phyloP scores from a whole-genome alignment of 1,140 invertebrate species.

The Pteromalus puparum region DNA sequence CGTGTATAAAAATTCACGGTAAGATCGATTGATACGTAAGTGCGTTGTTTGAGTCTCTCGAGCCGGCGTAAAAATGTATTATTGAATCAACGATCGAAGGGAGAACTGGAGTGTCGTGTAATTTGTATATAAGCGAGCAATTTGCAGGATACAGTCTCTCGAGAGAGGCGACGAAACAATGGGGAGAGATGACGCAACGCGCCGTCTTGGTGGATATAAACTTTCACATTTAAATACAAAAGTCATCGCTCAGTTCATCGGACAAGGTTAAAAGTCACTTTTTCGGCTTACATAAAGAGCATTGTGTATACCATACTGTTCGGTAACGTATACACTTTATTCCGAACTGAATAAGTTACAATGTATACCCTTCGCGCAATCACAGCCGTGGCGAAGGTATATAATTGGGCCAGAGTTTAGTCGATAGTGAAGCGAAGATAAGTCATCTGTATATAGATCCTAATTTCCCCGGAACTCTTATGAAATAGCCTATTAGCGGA shows the following conservation, averaged over 20 bases:
- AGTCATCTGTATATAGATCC: neutral
- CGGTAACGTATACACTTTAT: neutral
- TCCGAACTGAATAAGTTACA: neutral
- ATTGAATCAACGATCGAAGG: neutral
- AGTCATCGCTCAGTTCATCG: constrained; percentile 11
- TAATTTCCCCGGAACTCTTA: constrained; percentile 28
- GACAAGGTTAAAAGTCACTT: constrained; percentile 8
- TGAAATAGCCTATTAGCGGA: neutral
- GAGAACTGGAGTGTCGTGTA: neutral
- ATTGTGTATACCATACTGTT: neutral
- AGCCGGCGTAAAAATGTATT: neutral
- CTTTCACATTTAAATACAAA: constrained; percentile 20
- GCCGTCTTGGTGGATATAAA: neutral
- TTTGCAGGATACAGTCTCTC: neutral
- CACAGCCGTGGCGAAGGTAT: too few species aligned
- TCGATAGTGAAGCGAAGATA: too few species aligned
- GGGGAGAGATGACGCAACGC: neutral
- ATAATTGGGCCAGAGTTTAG: too few species aligned
- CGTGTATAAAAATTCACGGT: too few species aligned
- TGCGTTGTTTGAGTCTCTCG: too few species aligned
- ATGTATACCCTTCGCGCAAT: neutral
- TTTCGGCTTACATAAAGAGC: neutral
- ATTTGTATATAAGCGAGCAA: neutral
- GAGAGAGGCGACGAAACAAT: neutral
- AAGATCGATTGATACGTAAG: neutral